Evolutionary conservation across 2,888 invertebrate species (phyloP).

Genomic region (Pycnomerus fuliginosus): DNA sequence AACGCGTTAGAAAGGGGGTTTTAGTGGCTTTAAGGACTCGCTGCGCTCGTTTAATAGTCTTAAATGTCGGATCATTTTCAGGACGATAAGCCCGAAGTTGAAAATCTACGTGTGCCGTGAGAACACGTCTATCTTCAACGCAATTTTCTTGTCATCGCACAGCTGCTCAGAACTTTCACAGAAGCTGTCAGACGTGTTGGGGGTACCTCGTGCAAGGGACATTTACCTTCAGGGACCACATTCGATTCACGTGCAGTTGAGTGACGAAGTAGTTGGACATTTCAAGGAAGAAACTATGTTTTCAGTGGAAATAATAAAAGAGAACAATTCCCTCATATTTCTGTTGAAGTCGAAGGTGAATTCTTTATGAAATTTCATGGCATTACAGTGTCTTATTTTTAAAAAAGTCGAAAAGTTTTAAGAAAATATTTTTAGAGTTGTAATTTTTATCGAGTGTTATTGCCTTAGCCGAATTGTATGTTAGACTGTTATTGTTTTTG

Average conservation of each 20-base stretch:
- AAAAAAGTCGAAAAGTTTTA: too few species aligned
- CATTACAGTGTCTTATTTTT: too few species aligned
- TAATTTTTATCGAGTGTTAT: too few species aligned
- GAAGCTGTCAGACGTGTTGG: slow-evolving; percentile 65
- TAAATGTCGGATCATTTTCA: too few species aligned
- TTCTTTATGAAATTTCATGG: too few species aligned
- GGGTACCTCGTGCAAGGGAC: slow-evolving; percentile 52
- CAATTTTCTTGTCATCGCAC: slow-evolving; percentile 73
- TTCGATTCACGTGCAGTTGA: slow-evolving; percentile 79
- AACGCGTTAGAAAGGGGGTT: too few species aligned
- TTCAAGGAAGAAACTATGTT: slow-evolving; percentile 78
- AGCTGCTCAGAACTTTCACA: slow-evolving; percentile 65
- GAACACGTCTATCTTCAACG: slow-evolving; percentile 69
- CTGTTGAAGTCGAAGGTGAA: slow-evolving; percentile 47
- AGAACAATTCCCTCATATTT: slow-evolving; percentile 50
- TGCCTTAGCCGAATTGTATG: too few species aligned
- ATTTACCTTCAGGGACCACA: slow-evolving; percentile 81
- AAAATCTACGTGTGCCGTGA: slow-evolving; percentile 81
- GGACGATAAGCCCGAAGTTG: slow-evolving; percentile 71
- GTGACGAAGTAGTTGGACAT: slow-evolving; percentile 82
- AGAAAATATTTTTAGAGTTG: too few species aligned
- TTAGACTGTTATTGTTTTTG: too few species aligned
- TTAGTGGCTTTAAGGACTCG: too few species aligned
- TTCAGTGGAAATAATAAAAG: slow-evolving; percentile 58
- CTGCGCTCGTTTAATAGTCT: too few species aligned